Evolutionary conservation across 2,113 vertebrate genomes (phyloP), one percentile per base, ranked within the genome.

Genomic region (Chlorodrepanis virens): DNA sequence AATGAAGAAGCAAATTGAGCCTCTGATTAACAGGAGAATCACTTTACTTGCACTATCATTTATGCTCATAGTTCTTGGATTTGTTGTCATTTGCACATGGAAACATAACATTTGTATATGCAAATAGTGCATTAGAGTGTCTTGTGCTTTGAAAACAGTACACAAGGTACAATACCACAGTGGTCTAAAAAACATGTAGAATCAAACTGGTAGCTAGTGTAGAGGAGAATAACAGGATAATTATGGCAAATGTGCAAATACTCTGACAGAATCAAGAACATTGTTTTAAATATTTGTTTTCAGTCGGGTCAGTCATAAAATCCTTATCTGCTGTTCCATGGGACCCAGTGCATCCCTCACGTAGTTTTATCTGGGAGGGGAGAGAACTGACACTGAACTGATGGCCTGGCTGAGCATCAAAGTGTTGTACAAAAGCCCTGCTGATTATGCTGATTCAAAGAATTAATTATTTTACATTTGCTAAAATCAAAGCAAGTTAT

Each of bases 401-500:
- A 63, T 7, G 68, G 87, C 69, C 77, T 94, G 84, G 65, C 92
- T 89, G 78, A 56, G 33, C 87, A 89, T 95, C 87, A 87, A 93
- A 94, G 82, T 64, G 16, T 64, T 96, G 23, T 81, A 53, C 39
- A 84, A n/a, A 52, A 89, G 69, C 39, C 64, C 74, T 78, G 84
- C 75, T 92, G 94, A 64, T 78, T 24, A 44, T 79, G 67, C 53
- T 60, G 89, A 74, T 72, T 83, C 85, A 72, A 86, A 86, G 33
- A 61, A 85, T 90, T 89, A 71, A 82, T 94, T 92, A 82, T 72
- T 91, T 89, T 88, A 52, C 57, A 65, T 90, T 91, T 85, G 59
- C 80, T 92, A 63, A 83, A 96, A 94, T 91, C 87, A 90, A 91
- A 94, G 82, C 61, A 69, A 80, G 42, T 65, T 79, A 25, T 39